Evolutionary conservation across 2,888 invertebrate species (phyloP).

Genomic region (Sarcophaga rosellei): DNA sequence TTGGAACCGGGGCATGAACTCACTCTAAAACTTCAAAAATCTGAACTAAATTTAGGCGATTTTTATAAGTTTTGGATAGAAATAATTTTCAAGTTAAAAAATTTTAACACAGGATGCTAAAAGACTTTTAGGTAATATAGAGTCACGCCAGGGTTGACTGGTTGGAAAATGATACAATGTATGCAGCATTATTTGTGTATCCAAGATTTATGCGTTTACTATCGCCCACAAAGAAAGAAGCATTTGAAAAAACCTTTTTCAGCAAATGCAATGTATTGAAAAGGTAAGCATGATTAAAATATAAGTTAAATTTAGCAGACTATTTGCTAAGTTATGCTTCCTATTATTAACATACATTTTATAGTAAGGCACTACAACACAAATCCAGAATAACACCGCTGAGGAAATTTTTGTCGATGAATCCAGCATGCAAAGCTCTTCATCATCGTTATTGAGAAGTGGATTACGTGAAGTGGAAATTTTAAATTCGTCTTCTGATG

Average conservation of each 20-base stretch:
- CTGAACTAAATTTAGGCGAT: not conserved
- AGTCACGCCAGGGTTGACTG: not conserved
- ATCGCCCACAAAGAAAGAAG: not conserved
- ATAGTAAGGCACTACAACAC: not conserved
- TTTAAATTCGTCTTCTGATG: no score
- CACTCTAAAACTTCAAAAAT: slow-evolving; percentile 6
- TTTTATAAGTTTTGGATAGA: not conserved
- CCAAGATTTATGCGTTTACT: not conserved
- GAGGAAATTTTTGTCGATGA: not conserved
- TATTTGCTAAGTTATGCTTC: not conserved
- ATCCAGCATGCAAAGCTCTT: not conserved
- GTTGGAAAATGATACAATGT: not conserved
- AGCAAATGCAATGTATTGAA: not conserved
- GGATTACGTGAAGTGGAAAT: not conserved
- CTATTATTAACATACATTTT: not conserved
- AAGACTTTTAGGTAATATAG: not conserved
- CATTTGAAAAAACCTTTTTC: slow-evolving; percentile 1
- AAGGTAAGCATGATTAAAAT: not conserved
- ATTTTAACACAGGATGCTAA: not conserved
- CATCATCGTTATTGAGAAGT: not conserved
- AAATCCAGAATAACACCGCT: not conserved
- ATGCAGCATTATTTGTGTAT: not conserved
- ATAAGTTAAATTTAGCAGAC: not conserved
- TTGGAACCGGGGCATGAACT: slow-evolving; percentile 15
- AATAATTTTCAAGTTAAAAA: not conserved